phyloP scores from a whole-genome alignment of 92 coral and sea anemone species.

The Heliopora coerulea region DNA sequence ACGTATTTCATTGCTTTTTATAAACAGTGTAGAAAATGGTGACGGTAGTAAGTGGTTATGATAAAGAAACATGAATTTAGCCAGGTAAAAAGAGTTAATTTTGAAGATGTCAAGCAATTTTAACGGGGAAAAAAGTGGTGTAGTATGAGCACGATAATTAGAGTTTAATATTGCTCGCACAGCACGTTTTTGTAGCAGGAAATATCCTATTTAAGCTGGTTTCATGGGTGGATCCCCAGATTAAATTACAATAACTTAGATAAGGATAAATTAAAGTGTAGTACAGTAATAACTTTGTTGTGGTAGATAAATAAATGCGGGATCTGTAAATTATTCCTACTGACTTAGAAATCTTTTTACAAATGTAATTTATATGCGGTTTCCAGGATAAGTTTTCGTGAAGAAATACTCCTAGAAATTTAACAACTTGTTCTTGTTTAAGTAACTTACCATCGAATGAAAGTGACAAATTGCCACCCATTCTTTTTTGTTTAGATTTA shows the following conservation, averaged over 20 bases:
- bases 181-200: constrained; percentile 44
- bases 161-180: constrained; percentile 47
- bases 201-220: constrained; percentile 40
- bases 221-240: constrained; percentile 43
- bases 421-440: not conserved
- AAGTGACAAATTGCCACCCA: not conserved
- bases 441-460: not conserved
- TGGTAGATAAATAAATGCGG: constrained; percentile 39
- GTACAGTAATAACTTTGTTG: constrained; percentile 22
- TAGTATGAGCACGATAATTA: constrained; percentile 41
- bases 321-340: constrained; percentile 48
- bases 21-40: constrained; percentile 3
- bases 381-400: constrained; percentile 11
- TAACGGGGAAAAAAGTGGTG: constrained; percentile 37
- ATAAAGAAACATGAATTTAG: constrained; percentile 35
- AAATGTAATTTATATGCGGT: constrained; percentile 25
- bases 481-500: constrained; percentile 19
- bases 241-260: constrained; percentile 40
- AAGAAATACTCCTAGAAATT: constrained; percentile 32
- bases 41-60: constrained; percentile 18
- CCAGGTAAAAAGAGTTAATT: constrained; percentile 43
- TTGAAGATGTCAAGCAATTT: constrained; percentile 44
- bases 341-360: constrained; percentile 21
- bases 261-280: constrained; percentile 42
- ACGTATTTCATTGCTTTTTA: constrained; percentile 27